Evolutionary conservation across 2,113 vertebrate species (phyloP), one percentile per base, ranked within the genome.

Genomic region (Pituophis catenifer): DNA sequence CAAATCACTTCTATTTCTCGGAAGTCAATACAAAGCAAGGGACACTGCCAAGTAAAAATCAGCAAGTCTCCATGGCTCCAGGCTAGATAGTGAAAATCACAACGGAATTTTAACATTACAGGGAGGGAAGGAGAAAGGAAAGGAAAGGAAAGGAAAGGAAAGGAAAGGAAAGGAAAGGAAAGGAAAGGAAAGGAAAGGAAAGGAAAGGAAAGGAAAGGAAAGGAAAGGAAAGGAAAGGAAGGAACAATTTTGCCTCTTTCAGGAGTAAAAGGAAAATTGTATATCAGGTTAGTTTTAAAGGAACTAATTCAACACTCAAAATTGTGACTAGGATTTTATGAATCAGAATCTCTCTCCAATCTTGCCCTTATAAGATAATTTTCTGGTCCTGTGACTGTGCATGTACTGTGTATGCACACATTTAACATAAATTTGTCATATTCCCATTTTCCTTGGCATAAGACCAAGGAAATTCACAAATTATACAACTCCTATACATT

Each of bases 1-100:
- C 75, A 55, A 94, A n/a, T 88, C 50, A 89, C 59, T 86, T 38
- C 70, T 54, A 85, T 94, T 52, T 75, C 93, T 94, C 92, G 57
- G 33, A 38, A 0, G 0, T 52, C 19, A 90, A 0, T 91, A 55
- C 52, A 93, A 94, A 93, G 65, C 15, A 44, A 55, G 52, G 24
- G 24, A 91, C 62, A 50, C 15, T 44, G 86, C 5, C 8, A 92
- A 93, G 23, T 9, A 92, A n/a, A 91, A 94, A 93, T 81, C 58
- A 92, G n/a, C 6, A 57, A 29, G 19, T 53, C 7, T 9, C 75
- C 0, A 87, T n/a, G 0, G 0, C 29, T 70, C 1, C 13, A 26
- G 62, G 24, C 65, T 93, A 91, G 3, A 62, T 53, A 33, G 33
- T 92, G 94, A 81, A 59, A 91, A 53, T 8, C 92, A 86, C 81